These are phyloP conservation scores for Zootoca vivipara DNA, from an alignment of 2,113 vertebrate genomes.

Conservation along the genomic window DNA sequence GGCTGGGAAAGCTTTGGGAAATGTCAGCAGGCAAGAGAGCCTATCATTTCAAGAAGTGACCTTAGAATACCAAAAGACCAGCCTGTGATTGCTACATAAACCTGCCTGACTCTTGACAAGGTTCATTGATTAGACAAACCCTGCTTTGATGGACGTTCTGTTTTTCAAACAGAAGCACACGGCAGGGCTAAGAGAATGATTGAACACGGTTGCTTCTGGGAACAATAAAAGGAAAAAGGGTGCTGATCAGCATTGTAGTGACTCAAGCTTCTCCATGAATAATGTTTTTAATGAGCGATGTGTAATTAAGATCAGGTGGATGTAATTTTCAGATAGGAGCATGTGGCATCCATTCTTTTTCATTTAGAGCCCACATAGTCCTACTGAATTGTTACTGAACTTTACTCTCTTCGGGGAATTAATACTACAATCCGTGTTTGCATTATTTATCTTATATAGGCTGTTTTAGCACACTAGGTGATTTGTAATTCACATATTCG, in stretches of 20 bases:
- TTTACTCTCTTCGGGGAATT: neutral
- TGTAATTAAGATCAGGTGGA: fast-evolving
- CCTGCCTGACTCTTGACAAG: fast-evolving
- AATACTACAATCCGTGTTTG: neutral
- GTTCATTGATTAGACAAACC: fast-evolving
- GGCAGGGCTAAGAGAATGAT: neutral
- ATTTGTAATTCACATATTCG: neutral
- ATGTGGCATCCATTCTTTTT: neutral
- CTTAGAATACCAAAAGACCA: neutral
- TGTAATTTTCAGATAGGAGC: fast-evolving
- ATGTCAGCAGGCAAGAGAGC: neutral
- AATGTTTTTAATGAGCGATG: neutral
- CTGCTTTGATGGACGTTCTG: neutral
- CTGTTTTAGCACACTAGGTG: neutral
- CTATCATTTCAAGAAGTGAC: neutral
- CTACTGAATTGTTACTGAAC: neutral
- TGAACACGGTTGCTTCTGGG: neutral
- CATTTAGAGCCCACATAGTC: neutral
- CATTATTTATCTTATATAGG: neutral
- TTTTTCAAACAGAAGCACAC: neutral
- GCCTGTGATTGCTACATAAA: fast-evolving
- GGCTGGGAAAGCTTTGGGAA: neutral
- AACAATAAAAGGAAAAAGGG: neutral
- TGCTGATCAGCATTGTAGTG: neutral
- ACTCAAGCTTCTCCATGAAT: neutral